phyloP scores from a whole-genome alignment of 2,113 vertebrate genomes.

The Toxotes jaculatrix region DNA sequence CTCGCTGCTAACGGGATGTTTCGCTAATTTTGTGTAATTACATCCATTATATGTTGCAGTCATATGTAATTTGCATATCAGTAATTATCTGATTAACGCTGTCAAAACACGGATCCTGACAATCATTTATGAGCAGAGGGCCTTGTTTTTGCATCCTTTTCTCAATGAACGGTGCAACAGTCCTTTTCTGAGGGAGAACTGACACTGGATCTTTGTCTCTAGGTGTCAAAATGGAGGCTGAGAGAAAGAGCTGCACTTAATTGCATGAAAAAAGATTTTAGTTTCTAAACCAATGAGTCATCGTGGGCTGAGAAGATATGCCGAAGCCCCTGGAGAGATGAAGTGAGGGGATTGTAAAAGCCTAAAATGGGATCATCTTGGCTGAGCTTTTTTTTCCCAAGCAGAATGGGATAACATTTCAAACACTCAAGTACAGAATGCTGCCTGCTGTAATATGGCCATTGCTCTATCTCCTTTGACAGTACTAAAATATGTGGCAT shows the following conservation, averaged over 20 bases:
- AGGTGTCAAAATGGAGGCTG: constrained; percentile 86
- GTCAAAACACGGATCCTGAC: constrained; percentile 17
- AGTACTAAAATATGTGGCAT: constrained; percentile 47
- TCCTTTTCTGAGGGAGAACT: constrained; percentile 40
- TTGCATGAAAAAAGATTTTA: constrained; percentile 66
- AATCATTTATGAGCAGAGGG: background rate
- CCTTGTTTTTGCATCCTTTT: constrained; percentile 9
- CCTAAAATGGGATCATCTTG: constrained; percentile 79
- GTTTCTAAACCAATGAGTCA: constrained; percentile 94
- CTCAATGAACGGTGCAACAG: background rate
- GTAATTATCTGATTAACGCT: constrained; percentile 13
- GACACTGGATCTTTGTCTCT: constrained; percentile 22
- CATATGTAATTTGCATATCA: constrained; percentile 5
- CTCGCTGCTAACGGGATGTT: background rate
- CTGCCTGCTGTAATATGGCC: constrained; percentile 56
- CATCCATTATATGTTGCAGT: constrained; percentile 4
- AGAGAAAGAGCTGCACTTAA: constrained; percentile 90
- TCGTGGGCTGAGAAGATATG: constrained; percentile 40
- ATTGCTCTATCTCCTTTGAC: constrained; percentile 61
- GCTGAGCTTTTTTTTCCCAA: constrained; percentile 54
- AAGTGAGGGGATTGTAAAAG: constrained; percentile 72
- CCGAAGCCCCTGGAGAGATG: constrained; percentile 64
- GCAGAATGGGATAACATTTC: constrained; percentile 75
- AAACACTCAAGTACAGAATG: constrained; percentile 67
- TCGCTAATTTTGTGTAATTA: background rate